Evolutionary conservation across 2,797 vertebrate genomes (phyloP).

Genomic region (Sebastes diploproa): DNA sequence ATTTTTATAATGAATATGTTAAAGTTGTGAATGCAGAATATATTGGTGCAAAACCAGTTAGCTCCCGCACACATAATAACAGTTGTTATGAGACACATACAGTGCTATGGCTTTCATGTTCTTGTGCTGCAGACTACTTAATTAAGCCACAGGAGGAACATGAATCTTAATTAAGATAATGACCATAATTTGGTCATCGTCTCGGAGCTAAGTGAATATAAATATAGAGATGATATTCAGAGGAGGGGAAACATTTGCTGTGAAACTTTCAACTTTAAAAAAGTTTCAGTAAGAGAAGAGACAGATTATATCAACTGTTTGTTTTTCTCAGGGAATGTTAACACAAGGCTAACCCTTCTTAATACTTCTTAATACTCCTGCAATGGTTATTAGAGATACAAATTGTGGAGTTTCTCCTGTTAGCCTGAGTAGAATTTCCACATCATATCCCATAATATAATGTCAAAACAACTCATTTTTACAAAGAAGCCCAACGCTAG

Average conservation of each 20-base stretch:
- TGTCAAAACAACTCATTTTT: neutral
- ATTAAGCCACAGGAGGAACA: neutral
- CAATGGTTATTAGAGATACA: neutral
- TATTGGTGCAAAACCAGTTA: neutral
- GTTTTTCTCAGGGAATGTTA: neutral
- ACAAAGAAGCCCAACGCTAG: neutral
- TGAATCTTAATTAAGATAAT: neutral
- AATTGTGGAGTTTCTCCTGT: neutral
- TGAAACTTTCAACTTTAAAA: neutral
- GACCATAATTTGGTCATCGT: neutral
- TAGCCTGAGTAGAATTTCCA: neutral
- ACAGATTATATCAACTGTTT: neutral
- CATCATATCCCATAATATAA: neutral
- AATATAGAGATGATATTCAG: neutral
- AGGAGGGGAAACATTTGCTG: neutral
- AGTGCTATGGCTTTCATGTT: neutral
- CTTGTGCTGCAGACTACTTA: neutral
- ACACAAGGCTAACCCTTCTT: neutral
- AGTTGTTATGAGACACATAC: neutral
- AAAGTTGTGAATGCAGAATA: neutral
- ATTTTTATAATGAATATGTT: neutral
- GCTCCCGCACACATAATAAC: neutral
- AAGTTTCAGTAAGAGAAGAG: neutral
- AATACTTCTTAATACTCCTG: neutral
- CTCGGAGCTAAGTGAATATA: neutral